Evolutionary conservation across 2,113 vertebrate species (phyloP).

Genomic region (Petrocephalus zakoni): DNA sequence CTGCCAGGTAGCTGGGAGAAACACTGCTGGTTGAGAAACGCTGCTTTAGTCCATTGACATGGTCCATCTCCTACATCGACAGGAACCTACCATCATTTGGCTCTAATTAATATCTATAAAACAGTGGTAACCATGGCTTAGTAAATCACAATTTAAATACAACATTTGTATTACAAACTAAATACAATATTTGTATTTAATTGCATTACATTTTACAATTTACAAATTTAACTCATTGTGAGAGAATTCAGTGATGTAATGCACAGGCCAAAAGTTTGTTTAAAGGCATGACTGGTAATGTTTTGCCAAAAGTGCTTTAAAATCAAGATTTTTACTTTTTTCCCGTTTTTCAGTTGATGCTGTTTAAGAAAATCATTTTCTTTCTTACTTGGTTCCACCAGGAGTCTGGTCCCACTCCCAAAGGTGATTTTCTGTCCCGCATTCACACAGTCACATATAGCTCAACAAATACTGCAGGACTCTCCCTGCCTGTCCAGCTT

Average conservation of each 20-base stretch:
- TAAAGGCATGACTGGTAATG: background rate
- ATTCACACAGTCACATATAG: conserved; percentile 26
- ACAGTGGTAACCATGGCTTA: background rate
- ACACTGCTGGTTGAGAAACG: background rate
- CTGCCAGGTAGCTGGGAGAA: too few relatives aligned
- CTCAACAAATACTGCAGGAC: background rate
- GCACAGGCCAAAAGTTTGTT: background rate
- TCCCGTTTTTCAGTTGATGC: background rate
- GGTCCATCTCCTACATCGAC: background rate
- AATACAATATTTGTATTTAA: background rate
- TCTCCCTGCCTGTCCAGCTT: background rate
- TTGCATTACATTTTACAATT: background rate
- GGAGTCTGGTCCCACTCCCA: conserved; percentile 22
- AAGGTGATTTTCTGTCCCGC: conserved; percentile 20
- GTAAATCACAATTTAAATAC: background rate
- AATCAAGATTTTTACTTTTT: background rate
- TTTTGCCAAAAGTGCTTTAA: background rate
- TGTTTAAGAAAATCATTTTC: background rate
- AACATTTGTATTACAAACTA: background rate
- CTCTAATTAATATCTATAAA: background rate
- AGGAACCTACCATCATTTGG: background rate
- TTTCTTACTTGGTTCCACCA: conserved; percentile 24
- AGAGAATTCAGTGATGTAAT: background rate
- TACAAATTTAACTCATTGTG: background rate
- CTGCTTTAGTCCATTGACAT: background rate